Evolutionary conservation across 2,888 invertebrate species (phyloP).

Genomic region (Lasioglossum marginatum): DNA sequence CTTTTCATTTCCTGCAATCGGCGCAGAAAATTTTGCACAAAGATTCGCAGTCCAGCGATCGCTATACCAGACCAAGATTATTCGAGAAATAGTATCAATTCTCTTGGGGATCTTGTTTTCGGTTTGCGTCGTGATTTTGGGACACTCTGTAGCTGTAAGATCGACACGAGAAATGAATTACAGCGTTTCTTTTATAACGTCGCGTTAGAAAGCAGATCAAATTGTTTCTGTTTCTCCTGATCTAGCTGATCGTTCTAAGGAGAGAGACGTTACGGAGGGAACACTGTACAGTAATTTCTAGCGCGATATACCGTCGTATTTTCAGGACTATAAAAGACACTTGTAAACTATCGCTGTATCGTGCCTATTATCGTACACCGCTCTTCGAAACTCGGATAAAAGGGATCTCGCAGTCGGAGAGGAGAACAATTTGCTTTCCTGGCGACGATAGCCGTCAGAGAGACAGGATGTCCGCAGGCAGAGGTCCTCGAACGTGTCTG

Average conservation of each 20-base stretch:
- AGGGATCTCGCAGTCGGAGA: constrained; percentile 32
- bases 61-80: not conserved
- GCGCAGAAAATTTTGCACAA: not conserved
- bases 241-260: not conserved
- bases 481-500: not conserved
- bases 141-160: not conserved
- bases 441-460: constrained; percentile 37
- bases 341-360: constrained; percentile 60
- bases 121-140: not conserved
- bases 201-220: not conserved
- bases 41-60: not conserved
- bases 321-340: constrained; percentile 48
- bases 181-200: not conserved
- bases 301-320: constrained; percentile 40
- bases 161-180: not conserved
- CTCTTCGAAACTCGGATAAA: constrained; percentile 51
- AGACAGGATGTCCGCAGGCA: constrained; percentile 37
- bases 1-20: not conserved
- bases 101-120: not conserved
- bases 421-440: constrained; percentile 34
- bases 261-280: not conserved
- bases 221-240: not conserved
- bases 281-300: constrained; percentile 10
- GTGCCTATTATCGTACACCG: constrained; percentile 63
- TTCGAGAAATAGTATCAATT: not conserved